Percentiles rank a stretch among this genome's conserved stretches.
These are phyloP conservation scores for Diaprepes abbreviatus DNA, from an alignment of 2,888 invertebrate species.

Conservation along the genomic window DNA sequence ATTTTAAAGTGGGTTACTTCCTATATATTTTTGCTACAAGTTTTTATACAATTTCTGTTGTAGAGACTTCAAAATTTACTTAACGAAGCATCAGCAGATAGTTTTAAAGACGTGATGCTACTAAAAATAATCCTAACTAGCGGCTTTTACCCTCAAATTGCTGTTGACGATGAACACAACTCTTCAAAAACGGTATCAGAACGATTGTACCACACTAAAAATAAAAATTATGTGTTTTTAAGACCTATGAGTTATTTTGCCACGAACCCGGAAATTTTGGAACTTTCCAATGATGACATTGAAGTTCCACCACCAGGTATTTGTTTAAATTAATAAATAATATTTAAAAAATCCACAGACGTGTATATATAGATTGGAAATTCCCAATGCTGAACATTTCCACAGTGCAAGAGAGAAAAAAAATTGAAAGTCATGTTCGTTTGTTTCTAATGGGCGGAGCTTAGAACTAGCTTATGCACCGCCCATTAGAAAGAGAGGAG, in stretches of 20 bases:
- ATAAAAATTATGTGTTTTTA: conserved; percentile 90
- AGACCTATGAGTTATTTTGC: conserved; percentile 94
- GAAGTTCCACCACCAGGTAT: conserved; percentile 72
- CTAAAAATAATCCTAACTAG: conserved; percentile 88
- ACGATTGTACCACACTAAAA: conserved; percentile 87
- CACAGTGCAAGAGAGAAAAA: no score
- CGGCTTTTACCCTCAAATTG: conserved; percentile 95
- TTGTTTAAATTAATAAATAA: no score
- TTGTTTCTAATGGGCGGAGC: no score
- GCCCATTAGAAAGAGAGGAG: no score
- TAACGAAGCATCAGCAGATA: conserved; percentile 75
- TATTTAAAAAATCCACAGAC: no score
- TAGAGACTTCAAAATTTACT: conserved; percentile 70
- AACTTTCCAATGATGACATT: conserved; percentile 83
- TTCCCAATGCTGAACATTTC: no score
- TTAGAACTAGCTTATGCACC: no score
- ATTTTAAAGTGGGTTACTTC: conserved; percentile 65
- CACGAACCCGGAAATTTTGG: conserved; percentile 82
- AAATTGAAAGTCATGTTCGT: no score
- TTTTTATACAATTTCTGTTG: conserved; percentile 59
- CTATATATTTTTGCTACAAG: no score
- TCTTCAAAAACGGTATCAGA: conserved; percentile 87
- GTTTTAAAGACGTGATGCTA: conserved; percentile 77
- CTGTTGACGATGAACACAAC: conserved; percentile 95
- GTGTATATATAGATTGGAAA: no score